Evolutionary conservation across 1,140 invertebrate species (phyloP), one percentile per base, ranked within the genome.

Genomic region (Drosophila ficusphila): DNA sequence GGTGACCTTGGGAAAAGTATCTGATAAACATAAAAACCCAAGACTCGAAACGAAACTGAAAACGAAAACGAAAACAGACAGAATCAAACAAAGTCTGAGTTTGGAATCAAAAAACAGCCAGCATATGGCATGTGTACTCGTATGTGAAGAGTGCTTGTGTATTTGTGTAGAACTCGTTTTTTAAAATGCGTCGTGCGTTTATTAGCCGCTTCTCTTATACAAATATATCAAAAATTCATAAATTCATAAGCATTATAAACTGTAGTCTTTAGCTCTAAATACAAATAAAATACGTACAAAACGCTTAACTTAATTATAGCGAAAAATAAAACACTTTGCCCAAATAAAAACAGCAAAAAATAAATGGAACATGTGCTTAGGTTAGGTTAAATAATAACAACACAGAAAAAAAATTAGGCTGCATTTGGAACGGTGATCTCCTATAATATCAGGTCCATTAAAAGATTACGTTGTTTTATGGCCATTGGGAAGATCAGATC

Each of bases 161-260:
- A 19, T 60, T 41, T 70, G 48, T 25, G 56, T 68, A 65, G 78
- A 85, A 85, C 79, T 76, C 49, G 79, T 67, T 85, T 85, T 79
- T 77, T 68, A 34, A 68, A 79, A 85, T 83, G 76, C 76, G 81
- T 83, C 60, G 79, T 76, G 76, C 60, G 76, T 79, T 82, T 76
- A 56, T 86, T 79, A 39, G 47, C 68, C 68, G 38, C 56, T 58
- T 70, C 71, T 56, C 70, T 60, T 65, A 38, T 56, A 58, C 38
- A 72, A 31, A 38, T 58, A 51, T 51, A 29, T 64, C 25, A 46
- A 34, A 57, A 60, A 18, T 16, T 31, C 38, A 42, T 67, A 54
- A 53, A 44, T 44, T 44, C 21, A 44, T 14, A 25, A 14, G 4
- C 21, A 2, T n/a, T 44, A 42, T 42, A 44, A 54, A 61, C 49